Evolutionary conservation across 2,888 invertebrate species (phyloP).

Genomic region (Amphipyra tragopoginis): DNA sequence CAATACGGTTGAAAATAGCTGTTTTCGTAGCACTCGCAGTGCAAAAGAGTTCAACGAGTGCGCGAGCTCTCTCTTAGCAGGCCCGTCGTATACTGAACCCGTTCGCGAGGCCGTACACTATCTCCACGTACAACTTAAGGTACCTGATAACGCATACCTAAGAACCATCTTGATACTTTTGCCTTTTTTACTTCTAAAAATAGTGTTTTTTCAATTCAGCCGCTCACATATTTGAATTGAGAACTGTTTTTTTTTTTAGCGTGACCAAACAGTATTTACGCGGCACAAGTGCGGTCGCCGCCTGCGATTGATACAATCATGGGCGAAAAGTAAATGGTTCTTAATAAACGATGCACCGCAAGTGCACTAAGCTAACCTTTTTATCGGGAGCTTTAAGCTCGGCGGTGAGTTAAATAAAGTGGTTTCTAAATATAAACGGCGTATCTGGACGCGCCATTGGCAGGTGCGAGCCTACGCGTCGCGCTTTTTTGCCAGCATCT

Average conservation of each 20-base stretch:
- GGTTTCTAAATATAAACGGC: conserved; percentile 89
- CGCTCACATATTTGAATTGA: conserved; percentile 52
- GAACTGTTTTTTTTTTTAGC: conserved; percentile 57
- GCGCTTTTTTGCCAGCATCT: conserved; percentile 76
- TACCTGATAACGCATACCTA: conserved; percentile 83
- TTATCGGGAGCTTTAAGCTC: conserved; percentile 85
- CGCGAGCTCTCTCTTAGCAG: conserved; percentile 76
- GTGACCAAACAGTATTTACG: conserved; percentile 64
- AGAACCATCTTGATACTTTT: conserved; percentile 72
- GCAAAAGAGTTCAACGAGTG: conserved; percentile 74
- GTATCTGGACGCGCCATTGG: conserved; percentile 88
- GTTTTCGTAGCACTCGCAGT: conserved; percentile 52
- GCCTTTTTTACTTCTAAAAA: conserved; percentile 58
- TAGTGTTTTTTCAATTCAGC: conserved; percentile 52
- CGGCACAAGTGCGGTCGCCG: conserved; percentile 63
- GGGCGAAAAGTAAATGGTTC: conserved; percentile 85
- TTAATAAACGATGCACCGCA: conserved; percentile 84
- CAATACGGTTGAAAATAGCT: conserved; percentile 45
- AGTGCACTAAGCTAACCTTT: conserved; percentile 83
- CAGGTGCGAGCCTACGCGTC: conserved; percentile 85
- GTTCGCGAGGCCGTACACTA: conserved; percentile 72
- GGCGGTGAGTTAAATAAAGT: conserved; percentile 88
- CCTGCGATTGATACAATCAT: conserved; percentile 84
- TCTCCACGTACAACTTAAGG: conserved; percentile 79
- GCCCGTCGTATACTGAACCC: conserved; percentile 76